Evolutionary conservation across 2,797 vertebrate genomes (phyloP), one percentile per base, ranked within the genome.

Genomic region (Poecilia wingei): DNA sequence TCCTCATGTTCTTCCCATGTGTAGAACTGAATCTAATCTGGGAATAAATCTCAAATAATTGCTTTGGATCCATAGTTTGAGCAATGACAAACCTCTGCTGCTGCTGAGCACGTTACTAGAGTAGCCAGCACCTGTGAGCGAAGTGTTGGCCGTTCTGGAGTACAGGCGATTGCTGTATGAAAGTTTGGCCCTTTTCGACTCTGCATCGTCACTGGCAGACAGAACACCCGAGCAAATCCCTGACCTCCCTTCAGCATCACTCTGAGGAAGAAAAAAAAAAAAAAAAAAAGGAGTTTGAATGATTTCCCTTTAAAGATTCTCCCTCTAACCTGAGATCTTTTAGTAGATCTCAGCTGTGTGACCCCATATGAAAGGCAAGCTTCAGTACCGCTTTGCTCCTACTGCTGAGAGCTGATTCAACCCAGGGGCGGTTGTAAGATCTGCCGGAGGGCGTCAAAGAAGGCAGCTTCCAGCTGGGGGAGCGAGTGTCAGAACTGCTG

Each of bases 181-280:
- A 75, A 99, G 95, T 89, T 99, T 99, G 91, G 97, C 97, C 92
- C 98, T 97, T 95, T 99, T 99, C 74, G 97, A 97, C 87, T 99
- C 97, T 6, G 95, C 96, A 82, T 99, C 97, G 82, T 96, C 96
- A 61, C 93, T 94, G 79, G 95, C 91, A 78, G 94, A 96, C 79
- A 97, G 95, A 55, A 97, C 91, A 90, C 96, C 96, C 14, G 97
- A 95, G 79, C 95, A 96, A 31, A 96, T 93, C 87, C 97, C 97
- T 86, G 96, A 92, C 91, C 95, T 95, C 87, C 94, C 95, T 86
- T 98, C 98, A 49, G 96, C 93, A 76, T 98, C 97, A 88, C 92
- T 94, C 85, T 97, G 82, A 28, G 13, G 33, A 85, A 53, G 86
- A 79, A n/a, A 81, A 82, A 39, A 74, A 57, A n/a, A 33, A 28